These are phyloP conservation scores for Lamellibrachia columna DNA, from an alignment of 2,888 invertebrate genomes.

Conservation along the genomic window DNA sequence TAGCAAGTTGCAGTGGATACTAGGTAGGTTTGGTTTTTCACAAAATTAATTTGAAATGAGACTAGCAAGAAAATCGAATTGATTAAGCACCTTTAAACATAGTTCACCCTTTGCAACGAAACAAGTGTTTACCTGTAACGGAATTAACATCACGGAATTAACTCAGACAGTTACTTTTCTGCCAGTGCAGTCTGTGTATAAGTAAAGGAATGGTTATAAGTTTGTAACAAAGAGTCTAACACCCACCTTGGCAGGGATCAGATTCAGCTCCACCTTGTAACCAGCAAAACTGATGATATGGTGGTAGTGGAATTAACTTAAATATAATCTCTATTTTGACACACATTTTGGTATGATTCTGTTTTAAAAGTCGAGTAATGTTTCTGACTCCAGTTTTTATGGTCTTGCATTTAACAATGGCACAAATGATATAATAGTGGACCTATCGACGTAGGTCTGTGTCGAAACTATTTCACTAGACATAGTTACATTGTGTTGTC, in stretches of 20 bases:
- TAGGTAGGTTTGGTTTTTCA: too few relatives aligned
- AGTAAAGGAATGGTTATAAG: background rate
- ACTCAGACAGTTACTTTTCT: background rate
- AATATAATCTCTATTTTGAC: background rate
- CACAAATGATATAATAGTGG: background rate
- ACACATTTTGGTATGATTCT: background rate
- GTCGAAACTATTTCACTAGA: too few relatives aligned
- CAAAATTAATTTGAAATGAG: too few relatives aligned
- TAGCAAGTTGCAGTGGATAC: too few relatives aligned
- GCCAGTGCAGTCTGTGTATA: background rate
- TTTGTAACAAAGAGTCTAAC: background rate
- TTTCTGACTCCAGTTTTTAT: background rate
- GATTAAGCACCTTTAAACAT: background rate
- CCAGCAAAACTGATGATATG: constrained; percentile 3
- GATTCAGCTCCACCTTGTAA: background rate
- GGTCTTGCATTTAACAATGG: background rate
- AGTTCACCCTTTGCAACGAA: background rate
- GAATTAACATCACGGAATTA: background rate
- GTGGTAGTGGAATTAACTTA: background rate
- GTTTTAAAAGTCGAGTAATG: background rate
- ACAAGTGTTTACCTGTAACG: background rate
- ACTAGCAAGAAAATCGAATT: too few relatives aligned
- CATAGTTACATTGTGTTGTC: too few relatives aligned
- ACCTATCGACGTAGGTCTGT: too few relatives aligned
- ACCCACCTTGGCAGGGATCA: background rate